Conservation (phyloP, 2,797 vertebrate genomes). For the Propithecus deckenii region DNA sequence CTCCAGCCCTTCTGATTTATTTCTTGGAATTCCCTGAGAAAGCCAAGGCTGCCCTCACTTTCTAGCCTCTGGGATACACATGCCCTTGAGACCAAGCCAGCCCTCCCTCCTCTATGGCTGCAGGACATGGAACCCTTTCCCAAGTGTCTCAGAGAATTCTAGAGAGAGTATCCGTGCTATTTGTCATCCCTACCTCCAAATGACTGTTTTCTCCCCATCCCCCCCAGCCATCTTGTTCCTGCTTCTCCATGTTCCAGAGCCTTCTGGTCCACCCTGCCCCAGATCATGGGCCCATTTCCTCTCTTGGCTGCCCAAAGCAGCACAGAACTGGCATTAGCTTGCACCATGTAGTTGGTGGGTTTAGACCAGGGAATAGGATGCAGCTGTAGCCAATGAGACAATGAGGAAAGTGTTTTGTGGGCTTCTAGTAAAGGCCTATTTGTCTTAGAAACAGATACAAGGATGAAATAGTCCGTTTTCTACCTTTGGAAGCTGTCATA, state of each 20-base stretch:
- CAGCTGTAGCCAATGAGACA: background rate
- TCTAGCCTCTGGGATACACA: background rate
- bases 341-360: background rate
- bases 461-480: background rate
- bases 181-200: background rate
- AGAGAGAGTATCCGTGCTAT: background rate
- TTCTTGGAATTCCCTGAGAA: background rate
- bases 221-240: background rate
- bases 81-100: background rate
- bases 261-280: background rate
- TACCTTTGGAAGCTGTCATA: background rate
- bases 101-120: background rate
- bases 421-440: background rate
- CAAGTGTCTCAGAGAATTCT: background rate
- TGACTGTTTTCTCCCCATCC: background rate
- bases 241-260: background rate
- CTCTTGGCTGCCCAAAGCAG: background rate
- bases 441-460: background rate
- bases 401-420: background rate
- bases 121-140: background rate
- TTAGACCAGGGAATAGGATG: background rate
- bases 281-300: background rate
- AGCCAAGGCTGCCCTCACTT: too few relatives aligned
- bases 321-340: accelerated
- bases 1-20: background rate